phyloP scores from a whole-genome alignment of 2,113 vertebrate species.

The Mormoops blainvillei region DNA sequence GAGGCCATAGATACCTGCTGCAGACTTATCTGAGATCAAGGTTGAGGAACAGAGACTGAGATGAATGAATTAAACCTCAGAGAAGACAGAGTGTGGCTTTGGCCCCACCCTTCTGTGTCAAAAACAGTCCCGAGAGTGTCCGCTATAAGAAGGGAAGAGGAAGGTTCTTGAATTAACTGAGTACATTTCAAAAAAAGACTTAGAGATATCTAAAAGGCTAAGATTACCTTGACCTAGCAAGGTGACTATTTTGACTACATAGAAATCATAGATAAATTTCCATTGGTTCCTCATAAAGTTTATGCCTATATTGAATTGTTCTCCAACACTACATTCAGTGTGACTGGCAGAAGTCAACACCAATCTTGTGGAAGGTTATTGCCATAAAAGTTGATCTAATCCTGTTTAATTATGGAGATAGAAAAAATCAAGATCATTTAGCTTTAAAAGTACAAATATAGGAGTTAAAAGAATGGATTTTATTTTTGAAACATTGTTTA shows the following conservation, averaged over 20 bases:
- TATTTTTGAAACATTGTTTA: not conserved
- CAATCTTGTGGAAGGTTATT: not conserved
- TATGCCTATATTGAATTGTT: not conserved
- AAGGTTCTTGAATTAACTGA: not conserved
- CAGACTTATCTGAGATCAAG: too few species aligned
- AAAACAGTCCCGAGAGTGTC: not conserved
- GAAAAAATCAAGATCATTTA: not conserved
- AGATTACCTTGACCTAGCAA: not conserved
- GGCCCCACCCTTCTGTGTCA: not conserved
- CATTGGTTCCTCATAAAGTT: not conserved
- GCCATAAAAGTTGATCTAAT: not conserved
- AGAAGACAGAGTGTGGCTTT: not conserved
- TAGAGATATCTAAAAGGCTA: not conserved
- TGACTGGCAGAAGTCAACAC: not conserved
- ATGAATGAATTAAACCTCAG: not conserved
- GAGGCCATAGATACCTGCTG: fast-evolving
- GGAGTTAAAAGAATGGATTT: not conserved
- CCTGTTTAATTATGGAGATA: not conserved
- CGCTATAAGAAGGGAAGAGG: not conserved
- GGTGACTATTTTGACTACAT: not conserved
- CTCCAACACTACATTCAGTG: not conserved
- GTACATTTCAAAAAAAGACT: not conserved
- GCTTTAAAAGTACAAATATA: not conserved
- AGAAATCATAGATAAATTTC: not conserved
- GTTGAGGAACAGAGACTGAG: not conserved